Evolutionary conservation across 2,888 invertebrate genomes (phyloP).

Genomic region (Cataglyphis altisquamis): DNA sequence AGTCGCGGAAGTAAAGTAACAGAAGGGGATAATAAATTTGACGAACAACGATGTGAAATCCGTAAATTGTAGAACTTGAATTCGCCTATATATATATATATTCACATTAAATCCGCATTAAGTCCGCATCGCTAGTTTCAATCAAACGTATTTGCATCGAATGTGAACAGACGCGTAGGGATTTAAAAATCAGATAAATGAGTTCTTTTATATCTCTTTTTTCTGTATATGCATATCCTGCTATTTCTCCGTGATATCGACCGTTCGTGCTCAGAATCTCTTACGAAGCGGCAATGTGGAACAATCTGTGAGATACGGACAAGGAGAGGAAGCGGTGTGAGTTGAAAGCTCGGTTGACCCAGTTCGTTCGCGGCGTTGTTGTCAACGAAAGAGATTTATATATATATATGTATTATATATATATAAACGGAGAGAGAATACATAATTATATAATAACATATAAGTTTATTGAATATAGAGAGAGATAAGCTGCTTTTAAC

Average conservation of each 20-base stretch:
- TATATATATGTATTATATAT: neutral
- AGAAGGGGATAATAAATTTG: slow-evolving; percentile 40
- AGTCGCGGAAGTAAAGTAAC: slow-evolving; percentile 39
- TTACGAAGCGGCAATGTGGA: slow-evolving; percentile 51
- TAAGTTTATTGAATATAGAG: slow-evolving; percentile 29
- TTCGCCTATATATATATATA: slow-evolving; percentile 27
- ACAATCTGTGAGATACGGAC: slow-evolving; percentile 50
- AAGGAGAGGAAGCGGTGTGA: slow-evolving; percentile 26
- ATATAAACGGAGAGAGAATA: slow-evolving; percentile 36
- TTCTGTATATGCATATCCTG: slow-evolving; percentile 31
- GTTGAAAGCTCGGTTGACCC: slow-evolving; percentile 53
- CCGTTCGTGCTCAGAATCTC: slow-evolving; percentile 53
- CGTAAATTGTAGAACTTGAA: slow-evolving; percentile 51
- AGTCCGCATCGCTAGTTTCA: slow-evolving; percentile 47
- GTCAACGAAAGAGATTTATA: slow-evolving; percentile 45
- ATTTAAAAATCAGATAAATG: slow-evolving; percentile 53
- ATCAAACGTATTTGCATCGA: slow-evolving; percentile 36
- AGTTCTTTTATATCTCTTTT: slow-evolving; percentile 32
- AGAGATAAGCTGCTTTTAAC: slow-evolving; percentile 33
- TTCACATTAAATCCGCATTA: slow-evolving; percentile 51
- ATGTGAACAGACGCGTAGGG: slow-evolving; percentile 38
- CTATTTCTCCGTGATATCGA: slow-evolving; percentile 60
- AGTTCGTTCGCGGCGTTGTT: slow-evolving; percentile 47
- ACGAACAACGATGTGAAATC: slow-evolving; percentile 44
- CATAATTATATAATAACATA: slow-evolving; percentile 52